Evolutionary conservation across 2,888 invertebrate genomes (phyloP), one percentile per base, ranked within the genome.

Genomic region (Morpho helenor): DNA sequence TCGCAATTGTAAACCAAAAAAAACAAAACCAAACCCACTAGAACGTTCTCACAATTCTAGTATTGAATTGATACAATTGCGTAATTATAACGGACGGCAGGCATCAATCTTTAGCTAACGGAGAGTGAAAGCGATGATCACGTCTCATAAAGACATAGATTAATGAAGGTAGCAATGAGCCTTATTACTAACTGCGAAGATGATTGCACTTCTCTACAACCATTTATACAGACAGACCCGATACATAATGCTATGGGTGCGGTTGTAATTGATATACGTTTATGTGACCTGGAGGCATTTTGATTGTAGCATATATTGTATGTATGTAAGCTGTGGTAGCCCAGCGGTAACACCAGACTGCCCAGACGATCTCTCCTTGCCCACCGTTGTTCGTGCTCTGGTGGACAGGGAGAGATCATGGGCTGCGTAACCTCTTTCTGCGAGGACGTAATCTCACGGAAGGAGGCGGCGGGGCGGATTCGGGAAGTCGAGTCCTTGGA

Each of bases 61-160:
- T 39, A 50, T 10, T 50, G 51, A 58, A 66, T 63, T 64, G 63
- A 60, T 49, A 61, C 65, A 57, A 66, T 68, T 64, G 62, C 61
- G 62, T 66, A 67, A 68, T 64, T 59, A 62, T 60, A 63, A 65
- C 61, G 64, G 64, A 68, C 62, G 66, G 56, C 57, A 54, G 57
- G 57, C 60, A 69, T 68, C 68, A 66, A 66, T 68, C 71, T 58
- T 43, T 42, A 50, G 47, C 48, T 41, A 52, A 59, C 45, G 45
- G 56, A 58, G 62, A 69, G 71, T 70, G 71, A 71, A 71, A 71
- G 64, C 64, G 59, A 61, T 67, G 61, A 58, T 53, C 54, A 57
- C n/a, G 51, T 39, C 58, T 60, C 61, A 47, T 16, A 43, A 39
- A 56, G 53, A 65, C 62, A 55, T 60, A 62, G 67, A 70, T 68